Conservation (phyloP, 1,140 invertebrate species). For the Proctacanthus coquilletti region DNA sequence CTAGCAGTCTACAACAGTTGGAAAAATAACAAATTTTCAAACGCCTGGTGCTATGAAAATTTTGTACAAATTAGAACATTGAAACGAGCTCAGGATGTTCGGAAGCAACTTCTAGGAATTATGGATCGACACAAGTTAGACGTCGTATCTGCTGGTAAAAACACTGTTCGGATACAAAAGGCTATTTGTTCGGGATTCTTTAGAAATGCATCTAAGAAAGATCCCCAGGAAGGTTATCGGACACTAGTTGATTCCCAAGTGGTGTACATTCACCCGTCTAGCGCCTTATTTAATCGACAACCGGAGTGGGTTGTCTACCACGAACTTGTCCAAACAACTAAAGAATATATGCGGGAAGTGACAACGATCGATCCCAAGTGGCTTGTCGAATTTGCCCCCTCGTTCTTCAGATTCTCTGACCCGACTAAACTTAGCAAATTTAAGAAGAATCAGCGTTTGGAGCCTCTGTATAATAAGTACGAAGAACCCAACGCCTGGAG, state of each 20-base stretch:
- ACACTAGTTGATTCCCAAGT: constrained; percentile 96
- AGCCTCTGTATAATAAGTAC: constrained; percentile 98
- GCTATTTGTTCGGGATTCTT: constrained; percentile 99
- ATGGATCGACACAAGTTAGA: constrained; percentile 98
- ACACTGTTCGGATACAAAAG: constrained; percentile 91
- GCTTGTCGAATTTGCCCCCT: constrained; percentile 97
- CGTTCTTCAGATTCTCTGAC: constrained; percentile 99
- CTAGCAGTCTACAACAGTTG: constrained; percentile 99
- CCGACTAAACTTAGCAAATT: constrained; percentile 97
- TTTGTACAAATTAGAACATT: constrained; percentile 96
- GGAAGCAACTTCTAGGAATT: constrained; percentile 94
- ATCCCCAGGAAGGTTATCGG: constrained; percentile 96
- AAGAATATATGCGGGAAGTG: constrained; percentile 99
- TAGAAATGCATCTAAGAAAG: constrained; percentile 96
- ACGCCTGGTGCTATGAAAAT: constrained; percentile 99
- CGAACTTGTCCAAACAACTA: constrained; percentile 96
- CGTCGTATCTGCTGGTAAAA: constrained; percentile 91
- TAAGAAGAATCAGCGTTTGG: constrained; percentile 97
- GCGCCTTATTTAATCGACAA: constrained; percentile 92
- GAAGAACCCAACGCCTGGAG: constrained; percentile 99
- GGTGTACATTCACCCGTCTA: constrained; percentile 98
- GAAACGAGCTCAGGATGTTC: constrained; percentile 94
- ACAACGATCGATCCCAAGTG: constrained; percentile 98
- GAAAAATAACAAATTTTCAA: constrained; percentile 98
- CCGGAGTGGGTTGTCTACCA: constrained; percentile 99